Evolutionary conservation across 2,113 vertebrate genomes (phyloP).

Genomic region (Psilopsiagon aurifrons): DNA sequence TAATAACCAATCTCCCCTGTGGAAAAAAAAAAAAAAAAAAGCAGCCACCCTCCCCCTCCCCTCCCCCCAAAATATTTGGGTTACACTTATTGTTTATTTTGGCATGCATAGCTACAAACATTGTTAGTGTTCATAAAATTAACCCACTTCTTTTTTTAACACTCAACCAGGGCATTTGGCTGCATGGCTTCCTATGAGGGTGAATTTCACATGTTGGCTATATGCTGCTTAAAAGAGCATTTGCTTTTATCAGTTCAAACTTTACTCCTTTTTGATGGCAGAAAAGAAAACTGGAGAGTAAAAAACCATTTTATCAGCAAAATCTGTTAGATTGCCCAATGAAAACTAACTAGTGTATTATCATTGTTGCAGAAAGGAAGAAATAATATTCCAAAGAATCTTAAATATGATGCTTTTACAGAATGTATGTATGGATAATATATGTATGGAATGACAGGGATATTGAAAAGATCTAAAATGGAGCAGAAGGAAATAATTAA

Average conservation of each 20-base stretch:
- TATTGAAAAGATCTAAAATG: not conserved
- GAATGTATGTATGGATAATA: not conserved
- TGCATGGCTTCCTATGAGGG: conserved; percentile 7
- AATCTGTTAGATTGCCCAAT: not conserved
- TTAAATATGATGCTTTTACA: not conserved
- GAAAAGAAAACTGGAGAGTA: conserved; percentile 14
- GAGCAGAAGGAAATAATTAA: not conserved
- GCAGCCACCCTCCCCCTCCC: no score
- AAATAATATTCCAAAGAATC: not conserved
- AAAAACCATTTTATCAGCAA: not conserved
- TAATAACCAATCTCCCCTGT: not conserved
- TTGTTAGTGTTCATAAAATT: conserved; percentile 41
- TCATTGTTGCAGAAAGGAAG: not conserved
- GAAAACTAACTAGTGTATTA: not conserved
- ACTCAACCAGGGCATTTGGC: conserved; percentile 17
- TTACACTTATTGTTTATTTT: conserved; percentile 34
- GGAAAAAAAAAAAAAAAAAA: not conserved
- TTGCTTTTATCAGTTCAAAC: conserved; percentile 22
- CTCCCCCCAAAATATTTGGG: not conserved
- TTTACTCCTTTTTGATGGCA: conserved; percentile 3
- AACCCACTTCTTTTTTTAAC: conserved; percentile 23
- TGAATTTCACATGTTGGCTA: conserved; percentile 40
- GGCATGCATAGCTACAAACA: not conserved
- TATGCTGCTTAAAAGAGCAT: not conserved
- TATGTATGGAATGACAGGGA: not conserved